Evolutionary conservation across 2,113 vertebrate species (phyloP).

Genomic region (Salvelinus namaycush): DNA sequence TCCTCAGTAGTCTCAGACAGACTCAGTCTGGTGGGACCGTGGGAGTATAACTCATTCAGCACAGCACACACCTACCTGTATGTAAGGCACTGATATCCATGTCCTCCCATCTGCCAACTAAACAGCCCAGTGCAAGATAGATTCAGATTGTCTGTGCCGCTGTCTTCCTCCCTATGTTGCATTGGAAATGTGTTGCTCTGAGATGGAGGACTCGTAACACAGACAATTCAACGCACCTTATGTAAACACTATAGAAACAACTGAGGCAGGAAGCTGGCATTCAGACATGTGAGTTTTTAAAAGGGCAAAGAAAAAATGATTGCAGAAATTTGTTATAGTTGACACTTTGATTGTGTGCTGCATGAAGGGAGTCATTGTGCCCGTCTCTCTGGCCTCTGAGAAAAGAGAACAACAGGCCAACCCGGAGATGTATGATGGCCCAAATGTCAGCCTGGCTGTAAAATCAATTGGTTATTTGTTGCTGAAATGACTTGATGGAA

Average conservation of each 20-base stretch:
- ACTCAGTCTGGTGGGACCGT: no score
- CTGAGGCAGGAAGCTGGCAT: constrained; percentile 21
- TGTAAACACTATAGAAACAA: not conserved
- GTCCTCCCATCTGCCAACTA: not conserved
- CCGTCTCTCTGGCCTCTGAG: constrained; percentile 21
- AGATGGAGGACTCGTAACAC: not conserved
- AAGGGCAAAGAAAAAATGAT: constrained; percentile 52
- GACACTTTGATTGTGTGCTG: constrained; percentile 48
- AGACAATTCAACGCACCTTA: not conserved
- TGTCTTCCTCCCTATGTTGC: not conserved
- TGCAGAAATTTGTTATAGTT: constrained; percentile 50
- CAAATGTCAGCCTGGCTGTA: constrained; percentile 64
- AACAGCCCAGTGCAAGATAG: not conserved
- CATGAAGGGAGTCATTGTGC: constrained; percentile 56
- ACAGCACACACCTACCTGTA: not conserved
- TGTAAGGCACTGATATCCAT: not conserved
- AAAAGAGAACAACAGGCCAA: constrained; percentile 42
- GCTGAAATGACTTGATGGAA: constrained; percentile 36
- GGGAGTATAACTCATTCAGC: not conserved
- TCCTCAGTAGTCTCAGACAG: no score
- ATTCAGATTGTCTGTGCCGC: not conserved
- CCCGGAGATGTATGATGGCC: constrained; percentile 57
- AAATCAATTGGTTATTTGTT: constrained; percentile 56
- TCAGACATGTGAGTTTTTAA: constrained; percentile 30
- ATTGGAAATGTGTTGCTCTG: not conserved